Percentiles rank a stretch among this genome's conserved stretches.
Evolutionary conservation across 2,888 invertebrate species (phyloP).

Genomic region (Archaeoteleia sp.): DNA sequence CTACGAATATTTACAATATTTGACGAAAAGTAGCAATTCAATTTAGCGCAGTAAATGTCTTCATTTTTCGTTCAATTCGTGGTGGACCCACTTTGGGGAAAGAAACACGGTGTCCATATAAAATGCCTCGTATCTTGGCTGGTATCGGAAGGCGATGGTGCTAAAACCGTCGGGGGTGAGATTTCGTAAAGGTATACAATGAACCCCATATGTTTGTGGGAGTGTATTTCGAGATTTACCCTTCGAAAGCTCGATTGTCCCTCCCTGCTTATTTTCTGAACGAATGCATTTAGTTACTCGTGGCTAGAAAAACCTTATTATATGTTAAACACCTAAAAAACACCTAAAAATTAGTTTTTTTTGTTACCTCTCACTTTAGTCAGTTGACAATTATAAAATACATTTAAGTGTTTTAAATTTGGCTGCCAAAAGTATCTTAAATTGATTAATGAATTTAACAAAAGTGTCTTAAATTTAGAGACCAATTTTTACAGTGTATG

Average conservation of each 20-base stretch:
- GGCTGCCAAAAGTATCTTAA: too few species aligned
- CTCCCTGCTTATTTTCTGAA: conserved; percentile 12
- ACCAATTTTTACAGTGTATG: too few species aligned
- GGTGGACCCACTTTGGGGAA: conserved; percentile 16
- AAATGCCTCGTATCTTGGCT: conserved; percentile 62
- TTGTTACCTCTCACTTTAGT: too few species aligned
- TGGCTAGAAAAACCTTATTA: not conserved
- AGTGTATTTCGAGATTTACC: conserved; percentile 62
- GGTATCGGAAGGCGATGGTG: conserved; percentile 64
- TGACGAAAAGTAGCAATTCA: too few species aligned
- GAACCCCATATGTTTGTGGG: conserved; percentile 71
- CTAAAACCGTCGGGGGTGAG: conserved; percentile 59
- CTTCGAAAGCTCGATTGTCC: conserved; percentile 57
- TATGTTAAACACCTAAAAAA: not conserved
- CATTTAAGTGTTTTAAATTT: too few species aligned
- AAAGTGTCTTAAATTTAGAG: too few species aligned
- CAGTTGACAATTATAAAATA: too few species aligned
- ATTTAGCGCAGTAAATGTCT: too few species aligned
- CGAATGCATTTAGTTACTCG: conserved; percentile 3
- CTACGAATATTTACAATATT: too few species aligned
- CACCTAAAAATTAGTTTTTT: not conserved
- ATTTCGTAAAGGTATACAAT: conserved; percentile 66
- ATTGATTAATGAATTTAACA: too few species aligned
- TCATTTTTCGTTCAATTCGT: conserved; percentile 1
- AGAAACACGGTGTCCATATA: conserved; percentile 67